Evolutionary conservation across 2,888 invertebrate genomes (phyloP), one percentile per base, ranked within the genome.

Genomic region (Doris montereyensis): DNA sequence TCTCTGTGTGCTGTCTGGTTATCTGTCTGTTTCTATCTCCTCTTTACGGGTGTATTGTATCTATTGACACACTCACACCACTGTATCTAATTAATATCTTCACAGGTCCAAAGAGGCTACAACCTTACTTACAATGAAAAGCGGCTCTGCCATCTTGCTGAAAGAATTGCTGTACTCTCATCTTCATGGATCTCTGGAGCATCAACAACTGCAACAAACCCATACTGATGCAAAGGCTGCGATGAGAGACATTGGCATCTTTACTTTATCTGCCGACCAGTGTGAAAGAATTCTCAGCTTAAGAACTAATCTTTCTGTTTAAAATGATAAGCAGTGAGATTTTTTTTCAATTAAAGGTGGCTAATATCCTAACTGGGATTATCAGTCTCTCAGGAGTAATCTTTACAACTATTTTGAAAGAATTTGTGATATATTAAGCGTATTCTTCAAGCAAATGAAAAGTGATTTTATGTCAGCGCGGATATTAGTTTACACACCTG

Each of bases 111-210:
- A 90, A 78, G 96, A 97, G 89, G 94, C 95, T 0, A 95, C 95
- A 89, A 93, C 93, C 83, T 92, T 97, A 60, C 92, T 97, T 58
- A 96, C 95, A 85, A 92, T 96, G 85, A 94, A 95, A 67, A 93
- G 94, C 86, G 96, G 96, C 0, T 95, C 96, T 57, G 96, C 96
- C 0, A 92, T 96, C 70, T 92, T 96, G 1, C 92, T 97, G 21
- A 93, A 95, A 57, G 94, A 95, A 81, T 93, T 94, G 0, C 88
- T 97, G 24, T 83, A 86, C 57, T 81, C 82, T 3, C 81, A 84
- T 4, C 82, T 87, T 28, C 86, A 86, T 24, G 84, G 83, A 4
- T 72, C 83, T 0, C 77, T 72, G 17, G 82, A 84, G 58, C 86
- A 83, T 80, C 73, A 81, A 41, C 82, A 84, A 5, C 82, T 82